Evolutionary conservation across 2,888 invertebrate genomes (phyloP), one percentile per base, ranked within the genome.

Genomic region (Omphaloscelis lunosa): DNA sequence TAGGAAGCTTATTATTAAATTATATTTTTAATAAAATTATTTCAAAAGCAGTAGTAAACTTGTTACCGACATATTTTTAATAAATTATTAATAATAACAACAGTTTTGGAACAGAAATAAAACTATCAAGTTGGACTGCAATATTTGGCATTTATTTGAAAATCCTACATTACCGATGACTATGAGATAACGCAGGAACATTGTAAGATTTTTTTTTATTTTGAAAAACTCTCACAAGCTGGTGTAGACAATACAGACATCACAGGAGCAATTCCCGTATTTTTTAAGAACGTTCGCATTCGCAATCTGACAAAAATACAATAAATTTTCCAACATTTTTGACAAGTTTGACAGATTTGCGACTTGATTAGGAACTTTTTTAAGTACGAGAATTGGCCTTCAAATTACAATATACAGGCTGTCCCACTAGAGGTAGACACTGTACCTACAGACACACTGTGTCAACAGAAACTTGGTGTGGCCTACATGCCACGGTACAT

Each of bases 131-230:
- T 51, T 84, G 69, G 84, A 66, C 51, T 65, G 72, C 75, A 80
- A 67, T 72, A 69, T 84, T 84, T 82, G 82, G 84, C 56, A 79
- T 84, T 84, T 84, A 84, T 84, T 51, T 84, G 58, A 58, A 72
- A 76, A 20, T 20, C 67, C 81, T 80, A 39, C 69, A 68, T 53
- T 69, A 76, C 51, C 63, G 20, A 58, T 45, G 15, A 34, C 7
- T 53, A 63, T 20, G 41, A 81, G 3, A 69, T 59, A 75, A 15
- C 1, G 0, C 72, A 83, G 79, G 81, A 82, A 81, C 80, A 68
- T 63, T 51, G 45, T n/a, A 65, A 73, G 53, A 63, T 8, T 34
- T 34, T 34, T 34, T 34, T 34, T 0, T 53, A 45, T 58, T 27
- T 67, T 20, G 12, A 58, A 63, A 48, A 51, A 20, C 17, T 9